Evolutionary conservation across 2,888 invertebrate genomes (phyloP), one percentile per base, ranked within the genome.

Genomic region (Melipona beecheii): DNA sequence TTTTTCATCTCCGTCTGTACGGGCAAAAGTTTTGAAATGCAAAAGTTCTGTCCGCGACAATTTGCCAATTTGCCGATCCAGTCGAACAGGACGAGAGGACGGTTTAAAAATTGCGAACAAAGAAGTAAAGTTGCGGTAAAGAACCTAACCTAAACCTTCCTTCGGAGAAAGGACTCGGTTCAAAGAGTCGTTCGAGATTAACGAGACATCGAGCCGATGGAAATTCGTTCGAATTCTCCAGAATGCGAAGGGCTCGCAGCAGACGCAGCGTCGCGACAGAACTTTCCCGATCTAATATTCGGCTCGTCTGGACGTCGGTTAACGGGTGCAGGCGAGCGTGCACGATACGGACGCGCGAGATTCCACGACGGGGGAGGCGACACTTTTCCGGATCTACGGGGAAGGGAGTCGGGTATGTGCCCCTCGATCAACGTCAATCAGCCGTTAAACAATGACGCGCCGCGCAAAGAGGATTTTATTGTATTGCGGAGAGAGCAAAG

Each of bases 381-480:
- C 89, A 86, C 81, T 87, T 86, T 86, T 87, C 89, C 89, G 82
- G 81, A 82, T 21, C 27, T 24, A 78, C 52, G 68, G 85, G 81
- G 84, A 72, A 74, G 83, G 71, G 78, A 87, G 82, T 49, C 75
- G 83, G 43, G 83, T 60, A 31, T 69, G 86, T 78, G 89, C 90
- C 91, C 91, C 93, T 93, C 93, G 92, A 93, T 92, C 92, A 92
- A 93, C 91, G 94, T 94, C 93, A 94, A 94, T 94, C 93, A 93
- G 90, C 88, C 91, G 93, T 93, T 93, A 93, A 93, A 93, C 93
- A 93, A 93, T 93, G 92, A 93, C 91, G 89, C 90, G 90, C 69
- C 88, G 81, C 84, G 86, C 87, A 85, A 84, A 86, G 89, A 89
- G 89, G 89, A 89, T 89, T 89, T 89, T 89, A 89, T 89, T 89